Base-by-base conservation (phyloP, 2,888 invertebrate species). In the Nomada lathburiana region DNA sequence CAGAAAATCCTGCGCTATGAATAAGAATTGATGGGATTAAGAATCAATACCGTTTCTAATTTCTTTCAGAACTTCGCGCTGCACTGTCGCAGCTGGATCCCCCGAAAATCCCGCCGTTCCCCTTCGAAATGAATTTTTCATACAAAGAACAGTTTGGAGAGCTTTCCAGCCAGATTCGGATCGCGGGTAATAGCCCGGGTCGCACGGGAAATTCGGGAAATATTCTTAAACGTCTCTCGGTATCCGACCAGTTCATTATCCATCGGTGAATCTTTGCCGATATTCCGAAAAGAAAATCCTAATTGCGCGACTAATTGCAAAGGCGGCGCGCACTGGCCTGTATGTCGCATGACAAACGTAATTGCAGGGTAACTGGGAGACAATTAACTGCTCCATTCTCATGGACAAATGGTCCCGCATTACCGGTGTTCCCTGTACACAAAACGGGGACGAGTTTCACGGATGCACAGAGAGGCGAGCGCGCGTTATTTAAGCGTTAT, bases 351-450 rank as follows among this genome's bases (percentile, higher is more conserved):
- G 86, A 85, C 86, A 83, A 86, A 86, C 80, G 85, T 86, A 86
- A 86, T 84, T 86, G 85, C 86, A 80, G 76, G 80, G 77, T 82
- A 84, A 86, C 85, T 78, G 77, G 57, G 80, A 57, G 85, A 79
- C 85, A 86, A 86, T 86, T 86, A 86, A 86, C 86, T 76, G 86
- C 79, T 81, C 85, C 86, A 85, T 86, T 86, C 85, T 81, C 80
- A 76, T 52, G 85, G 80, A 77, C 81, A 84, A 86, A 86, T 82
- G 86, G 77, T 59, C 69, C 52, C 53, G 76, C 84, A 82, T 84
- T 84, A 85, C 57, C 75, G 44, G 52, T 26, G n/a, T 10, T 23
- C 20, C 29, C 57, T 53, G n/a, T 23, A 42, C 29, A 42, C 20
- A 16, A 16, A 20, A 52, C 10, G 52, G 20, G 67, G 42, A 26